Base-by-base conservation (phyloP, 2,113 vertebrate genomes). In the Nothocercus julius region DNA sequence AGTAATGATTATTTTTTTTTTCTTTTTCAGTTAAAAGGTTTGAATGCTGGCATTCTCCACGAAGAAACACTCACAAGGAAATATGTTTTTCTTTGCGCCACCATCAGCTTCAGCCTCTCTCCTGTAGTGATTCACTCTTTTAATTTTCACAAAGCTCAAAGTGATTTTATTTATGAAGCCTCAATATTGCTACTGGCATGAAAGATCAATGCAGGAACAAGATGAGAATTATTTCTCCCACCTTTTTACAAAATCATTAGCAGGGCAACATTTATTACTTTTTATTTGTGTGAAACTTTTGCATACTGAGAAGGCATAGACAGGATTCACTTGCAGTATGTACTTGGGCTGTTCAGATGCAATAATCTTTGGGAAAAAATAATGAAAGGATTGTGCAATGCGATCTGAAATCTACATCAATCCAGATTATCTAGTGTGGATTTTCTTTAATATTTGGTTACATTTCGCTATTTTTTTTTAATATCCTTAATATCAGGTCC, bases 381-480 rank as follows among this genome's bases (percentile, higher is more conserved):
- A 94, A 78, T 92, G 74, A 94, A 94, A 28, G 49, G 14, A 32
- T 18, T 59, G 27, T 58, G 27, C 27, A 90, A 74, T 10, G 28
- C 22, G 8, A 70, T 89, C 38, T 32, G 13, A 88, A 91, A 70
- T 58, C 27, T 81, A 36, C 17, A 19, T 13, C 27, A 75, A 34
- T 66, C 9, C 11, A 78, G 85, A 81, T 21, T 61, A 54, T 80
- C 92, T 77, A 89, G 3, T 32, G 61, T 70, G 30, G 34, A 64
- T 92, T 93, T 94, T 79, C 64, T 66, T 70, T 59, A 70, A 8
- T 67, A 69, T 87, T 90, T 87, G 89, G 85, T 93, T 67, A 17
- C 7, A 70, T 47, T 68, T 79, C 91, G 47, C 9, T 95, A 81
- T 49, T 94, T 93, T 56, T 83, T 96, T 53, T 96, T 95, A 83